These are phyloP conservation scores for Aricia artaxerxes DNA, from an alignment of 2,888 invertebrate species.

Conservation along the genomic window DNA sequence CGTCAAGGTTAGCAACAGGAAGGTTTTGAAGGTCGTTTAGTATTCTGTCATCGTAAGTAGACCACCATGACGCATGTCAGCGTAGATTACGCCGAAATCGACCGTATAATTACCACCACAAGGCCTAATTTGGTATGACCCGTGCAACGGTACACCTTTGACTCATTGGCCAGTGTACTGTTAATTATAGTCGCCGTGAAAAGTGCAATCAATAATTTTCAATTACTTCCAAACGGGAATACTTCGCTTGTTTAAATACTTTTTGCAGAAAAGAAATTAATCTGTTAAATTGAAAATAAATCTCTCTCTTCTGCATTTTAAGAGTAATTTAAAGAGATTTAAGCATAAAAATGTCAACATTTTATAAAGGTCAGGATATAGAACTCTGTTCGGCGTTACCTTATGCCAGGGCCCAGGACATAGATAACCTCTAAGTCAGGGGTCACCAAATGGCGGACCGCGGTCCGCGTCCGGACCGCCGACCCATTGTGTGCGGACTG, in stretches of 20 bases:
- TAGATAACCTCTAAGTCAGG: no score
- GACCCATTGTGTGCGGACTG: no score
- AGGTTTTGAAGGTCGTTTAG: background rate
- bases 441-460: no score
- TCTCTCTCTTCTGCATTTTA: no score
- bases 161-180: background rate
- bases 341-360: no score
- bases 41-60: constrained; percentile 14
- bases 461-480: no score
- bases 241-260: background rate
- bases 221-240: background rate
- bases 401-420: no score
- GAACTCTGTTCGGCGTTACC: no score
- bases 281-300: no score
- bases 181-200: background rate
- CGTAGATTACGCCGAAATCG: background rate
- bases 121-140: background rate
- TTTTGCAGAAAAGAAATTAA: background rate
- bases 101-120: background rate
- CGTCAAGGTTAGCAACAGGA: background rate
- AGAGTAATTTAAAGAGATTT: no score
- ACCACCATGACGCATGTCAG: background rate
- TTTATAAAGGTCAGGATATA: no score
- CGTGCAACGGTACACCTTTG: background rate
- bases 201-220: background rate